Evolutionary conservation across 2,888 invertebrate species (phyloP).

Genomic region (Epiblema foenella): DNA sequence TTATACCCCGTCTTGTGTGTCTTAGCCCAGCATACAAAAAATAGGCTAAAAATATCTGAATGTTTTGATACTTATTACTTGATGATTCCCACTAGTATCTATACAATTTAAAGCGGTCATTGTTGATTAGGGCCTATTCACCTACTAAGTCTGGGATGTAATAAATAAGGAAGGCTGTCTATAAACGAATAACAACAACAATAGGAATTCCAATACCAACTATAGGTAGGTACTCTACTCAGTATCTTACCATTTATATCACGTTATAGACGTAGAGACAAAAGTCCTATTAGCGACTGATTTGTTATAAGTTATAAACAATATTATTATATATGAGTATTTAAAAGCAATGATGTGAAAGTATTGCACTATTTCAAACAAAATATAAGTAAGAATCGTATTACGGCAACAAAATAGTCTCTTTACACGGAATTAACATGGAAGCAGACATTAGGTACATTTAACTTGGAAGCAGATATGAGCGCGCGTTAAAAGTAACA

Average conservation of each 20-base stretch:
- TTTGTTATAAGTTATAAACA: neutral
- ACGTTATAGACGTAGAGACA: neutral
- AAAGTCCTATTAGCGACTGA: neutral
- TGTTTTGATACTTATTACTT: too few species aligned
- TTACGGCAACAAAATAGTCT: neutral
- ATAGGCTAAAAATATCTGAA: too few species aligned
- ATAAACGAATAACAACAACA: neutral
- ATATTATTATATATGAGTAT: too few species aligned
- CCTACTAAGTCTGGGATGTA: neutral
- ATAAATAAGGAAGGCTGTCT: neutral
- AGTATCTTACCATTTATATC: neutral
- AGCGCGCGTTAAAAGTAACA: conserved; percentile 12
- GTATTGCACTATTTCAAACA: neutral
- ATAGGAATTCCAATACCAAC: neutral
- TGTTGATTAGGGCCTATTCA: too few species aligned
- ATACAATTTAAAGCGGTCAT: too few species aligned
- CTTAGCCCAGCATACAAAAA: too few species aligned
- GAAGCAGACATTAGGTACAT: too few species aligned
- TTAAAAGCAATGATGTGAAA: neutral
- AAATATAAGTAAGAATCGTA: neutral
- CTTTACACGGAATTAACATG: neutral
- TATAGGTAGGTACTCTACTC: neutral
- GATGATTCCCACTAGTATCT: too few species aligned
- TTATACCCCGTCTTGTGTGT: too few species aligned
- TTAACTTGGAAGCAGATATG: neutral